Evolutionary conservation across 2,888 invertebrate genomes (phyloP), one percentile per base, ranked within the genome.

Genomic region (Drosophila rubida): DNA sequence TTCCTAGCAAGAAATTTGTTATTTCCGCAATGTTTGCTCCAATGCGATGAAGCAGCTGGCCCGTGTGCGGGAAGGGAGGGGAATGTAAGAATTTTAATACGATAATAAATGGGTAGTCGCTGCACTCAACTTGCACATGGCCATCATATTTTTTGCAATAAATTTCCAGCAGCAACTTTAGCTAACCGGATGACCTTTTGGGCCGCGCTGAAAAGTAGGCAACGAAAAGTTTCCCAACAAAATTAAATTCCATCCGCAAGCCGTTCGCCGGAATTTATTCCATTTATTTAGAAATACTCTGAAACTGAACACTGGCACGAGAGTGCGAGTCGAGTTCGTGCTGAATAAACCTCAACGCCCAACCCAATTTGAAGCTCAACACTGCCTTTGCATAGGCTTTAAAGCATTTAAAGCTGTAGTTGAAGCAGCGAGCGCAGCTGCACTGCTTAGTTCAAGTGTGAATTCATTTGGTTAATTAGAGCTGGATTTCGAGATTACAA

Each of bases 1-100:
- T 89, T 89, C 88, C 89, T 80, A 82, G 79, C 69, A 80, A 88
- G 89, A 87, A 88, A 87, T 89, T 89, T 85, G 87, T 80, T 85
- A 83, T 88, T 88, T 88, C 87, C 85, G 78, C 75, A 54, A 80
- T 50, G 71, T 69, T 67, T 69, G 77, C 62, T 54, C 63, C 73
- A 68, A 78, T 73, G 59, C 45, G 45, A 51, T 13, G 54, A 35
- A 27, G 7, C 3, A 1, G 23, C 23, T 35, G 35, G 32, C n/a
- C n/a, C n/a, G 9, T 0, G n/a, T 4, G n/a, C 4, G n/a, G 1
- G n/a, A 19, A 2, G 19, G 5, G 4, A 6, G 32, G 32, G 57
- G 39, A 55, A 44, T 60, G 46, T 48, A 50, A 57, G 62, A 72
- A 80, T 80, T 86, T 86, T 86, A 80, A 83, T 83, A 74, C 73